Evolutionary conservation across 2,888 invertebrate species (phyloP), one percentile per base, ranked within the genome.

Genomic region (Osedax frankpressi): DNA sequence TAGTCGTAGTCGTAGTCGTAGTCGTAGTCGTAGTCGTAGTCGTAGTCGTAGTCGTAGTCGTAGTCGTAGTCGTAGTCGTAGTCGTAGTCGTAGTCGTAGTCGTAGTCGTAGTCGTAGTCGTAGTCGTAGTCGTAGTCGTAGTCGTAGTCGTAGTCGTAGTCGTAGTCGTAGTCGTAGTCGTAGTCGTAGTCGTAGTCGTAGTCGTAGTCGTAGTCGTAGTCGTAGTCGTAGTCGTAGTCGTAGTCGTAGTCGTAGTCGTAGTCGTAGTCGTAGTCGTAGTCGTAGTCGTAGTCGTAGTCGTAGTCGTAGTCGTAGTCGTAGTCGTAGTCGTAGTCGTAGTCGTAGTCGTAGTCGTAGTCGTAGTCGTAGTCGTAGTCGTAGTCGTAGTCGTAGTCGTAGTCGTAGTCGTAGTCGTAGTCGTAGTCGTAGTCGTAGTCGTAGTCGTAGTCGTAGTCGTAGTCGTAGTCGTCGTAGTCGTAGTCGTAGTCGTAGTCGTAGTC

Each of bases 171-270:
- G 65, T 25, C 14, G 65, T 26, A 65, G 26, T 25, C 14, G 65
- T 26, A 65, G 65, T 25, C 14, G 65, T 27, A 72, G 70, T 28
- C 24, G 28, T 71, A 71, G 26, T 28, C 25, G 28, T 71, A 71
- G 70, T 28, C 25, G 70, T 71, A 71, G 28, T 28, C 71, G 28
- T 71, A 71, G 71, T 25, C 14, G 71, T 27, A 65, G 71, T 25
- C 63, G 71, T 63, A 71, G 71, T 25, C 63, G 71, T 63, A 71
- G 71, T 25, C 63, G 71, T 63, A 71, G 71, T 25, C 63, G 71
- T 63, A 71, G 71, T 25, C 1, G 71, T 63, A 71, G 71, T 25
- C 63, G 62, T 63, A 71, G 62, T 25, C 62, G 71, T 63, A 65
- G 65, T 25, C 14, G 65, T 26, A 65, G 65, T 25, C 11, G 65